Base-by-base conservation (phyloP, 2,797 vertebrate genomes). In the Tolypeutes matacus region DNA sequence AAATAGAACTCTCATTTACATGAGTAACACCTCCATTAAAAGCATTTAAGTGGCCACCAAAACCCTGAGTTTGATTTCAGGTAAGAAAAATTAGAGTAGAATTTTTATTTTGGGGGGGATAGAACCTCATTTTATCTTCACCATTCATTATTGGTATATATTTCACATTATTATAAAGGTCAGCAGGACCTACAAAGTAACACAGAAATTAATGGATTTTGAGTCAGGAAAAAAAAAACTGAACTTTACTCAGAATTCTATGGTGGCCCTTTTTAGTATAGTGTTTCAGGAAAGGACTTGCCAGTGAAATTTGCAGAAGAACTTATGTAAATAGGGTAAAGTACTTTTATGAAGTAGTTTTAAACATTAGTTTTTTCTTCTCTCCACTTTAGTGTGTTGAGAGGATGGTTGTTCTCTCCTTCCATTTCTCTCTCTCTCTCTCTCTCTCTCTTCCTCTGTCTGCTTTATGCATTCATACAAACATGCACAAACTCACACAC, bases 201-300 rank as follows among this genome's bases (percentile, higher is more conserved):
- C 96, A 96, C 94, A 72, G 80, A 97, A 97, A 97, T 97, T 95
- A 97, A 95, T 96, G 93, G 94, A 95, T 98, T 96, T 92, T 94
- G 81, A 96, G 81, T 89, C 76, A 92, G 58, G 60, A 36, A 76
- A 39, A 81, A 89, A 93, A 76, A 60, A 39, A 39, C 49, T 97
- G 97, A 98, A 97, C 96, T 96, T 97, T 97, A 97, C 96, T 97
- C 91, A 96, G 95, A 97, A 96, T 95, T 96, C 96, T 97, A 96
- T 88, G 90, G 97, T 96, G 97, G 88, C 95, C 82, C 84, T 73
- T 67, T 95, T 93, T 67, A 90, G 91, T 80, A 67, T 31, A 94
- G 92, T 86, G 53, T 96, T 83, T 95, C 81, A 83, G 73, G 60
- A 53, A 96, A 94, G 82, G 83, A 91, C 51, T 78, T 77, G 80